phyloP scores from a whole-genome alignment of 2,797 vertebrate genomes.

The Knipowitschia caucasica region DNA sequence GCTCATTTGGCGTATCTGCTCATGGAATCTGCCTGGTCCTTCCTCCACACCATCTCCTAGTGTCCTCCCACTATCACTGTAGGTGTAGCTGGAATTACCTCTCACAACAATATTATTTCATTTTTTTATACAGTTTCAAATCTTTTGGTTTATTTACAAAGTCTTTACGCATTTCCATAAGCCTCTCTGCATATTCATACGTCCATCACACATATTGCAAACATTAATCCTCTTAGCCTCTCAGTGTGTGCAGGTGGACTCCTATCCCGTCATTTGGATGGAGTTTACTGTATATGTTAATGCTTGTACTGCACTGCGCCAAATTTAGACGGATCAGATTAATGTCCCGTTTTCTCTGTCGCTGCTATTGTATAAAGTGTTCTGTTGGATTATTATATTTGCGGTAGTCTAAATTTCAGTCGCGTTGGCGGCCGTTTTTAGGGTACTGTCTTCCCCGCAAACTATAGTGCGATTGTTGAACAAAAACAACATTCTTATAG shows the following conservation, averaged over 20 bases:
- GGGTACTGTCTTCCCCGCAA: not conserved
- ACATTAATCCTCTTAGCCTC: conserved; percentile 64
- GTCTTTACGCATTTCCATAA: conserved; percentile 28
- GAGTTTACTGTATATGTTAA: conserved; percentile 8
- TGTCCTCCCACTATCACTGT: no score
- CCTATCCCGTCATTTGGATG: conserved; percentile 32
- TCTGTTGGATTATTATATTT: not conserved
- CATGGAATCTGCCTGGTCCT: no score
- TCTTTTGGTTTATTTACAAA: conserved; percentile 2
- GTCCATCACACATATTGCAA: conserved; percentile 52
- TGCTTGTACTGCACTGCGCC: conserved; percentile 5
- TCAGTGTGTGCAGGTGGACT: conserved; percentile 48
- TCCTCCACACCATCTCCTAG: no score
- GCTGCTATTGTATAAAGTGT: not conserved
- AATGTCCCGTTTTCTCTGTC: not conserved
- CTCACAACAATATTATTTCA: conserved; percentile 33
- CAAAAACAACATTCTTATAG: no score
- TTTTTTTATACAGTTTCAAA: conserved; percentile 30
- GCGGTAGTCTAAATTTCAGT: not conserved
- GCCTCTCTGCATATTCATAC: conserved; percentile 41
- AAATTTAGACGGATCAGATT: conserved; percentile 27
- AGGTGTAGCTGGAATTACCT: conserved; percentile 38
- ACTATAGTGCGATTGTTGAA: no score
- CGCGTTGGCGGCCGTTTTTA: not conserved
- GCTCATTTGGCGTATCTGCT: no score